Evolutionary conservation across 2,113 vertebrate genomes (phyloP).

Genomic region (Neodontobutis hainanensis): DNA sequence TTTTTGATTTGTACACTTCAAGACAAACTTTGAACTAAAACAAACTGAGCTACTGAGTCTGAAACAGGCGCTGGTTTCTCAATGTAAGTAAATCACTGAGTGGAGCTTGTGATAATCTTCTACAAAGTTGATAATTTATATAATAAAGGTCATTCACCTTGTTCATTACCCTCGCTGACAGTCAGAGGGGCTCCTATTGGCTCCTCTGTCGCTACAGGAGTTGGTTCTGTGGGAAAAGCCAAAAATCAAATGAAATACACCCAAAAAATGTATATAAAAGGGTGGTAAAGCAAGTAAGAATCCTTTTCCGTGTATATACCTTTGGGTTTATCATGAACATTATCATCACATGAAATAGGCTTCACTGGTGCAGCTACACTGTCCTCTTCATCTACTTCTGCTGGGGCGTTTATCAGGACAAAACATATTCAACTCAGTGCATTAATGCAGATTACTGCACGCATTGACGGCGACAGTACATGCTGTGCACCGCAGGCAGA

Average conservation of each 20-base stretch:
- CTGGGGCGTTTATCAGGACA: conserved; percentile 58
- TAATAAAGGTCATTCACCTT: conserved; percentile 40
- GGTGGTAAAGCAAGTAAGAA: not conserved
- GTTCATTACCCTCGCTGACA: conserved; percentile 13
- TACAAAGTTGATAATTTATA: not conserved
- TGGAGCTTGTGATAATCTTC: not conserved
- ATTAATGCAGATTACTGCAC: conserved; percentile 48
- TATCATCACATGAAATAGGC: conserved; percentile 64
- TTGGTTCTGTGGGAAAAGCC: conserved; percentile 36
- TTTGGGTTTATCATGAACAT: conserved; percentile 65
- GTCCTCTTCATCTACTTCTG: conserved; percentile 52
- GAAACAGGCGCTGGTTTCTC: not conserved
- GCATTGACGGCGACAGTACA: conserved; percentile 24
- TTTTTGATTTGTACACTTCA: conserved; percentile 3
- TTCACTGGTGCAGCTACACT: conserved; percentile 51
- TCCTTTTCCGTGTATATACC: conserved; percentile 51
- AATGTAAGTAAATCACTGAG: not conserved
- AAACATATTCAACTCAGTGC: conserved; percentile 37
- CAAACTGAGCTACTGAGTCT: conserved; percentile 18
- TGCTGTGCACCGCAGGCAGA: conserved; percentile 21
- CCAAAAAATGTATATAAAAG: not conserved
- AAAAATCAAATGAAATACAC: not conserved
- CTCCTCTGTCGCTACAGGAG: conserved; percentile 19
- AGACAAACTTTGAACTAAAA: conserved; percentile 15
- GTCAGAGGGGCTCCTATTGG: not conserved